Base-by-base conservation (phyloP, 92 coral and sea anemone species). In the Epizoanthus ramosus region DNA sequence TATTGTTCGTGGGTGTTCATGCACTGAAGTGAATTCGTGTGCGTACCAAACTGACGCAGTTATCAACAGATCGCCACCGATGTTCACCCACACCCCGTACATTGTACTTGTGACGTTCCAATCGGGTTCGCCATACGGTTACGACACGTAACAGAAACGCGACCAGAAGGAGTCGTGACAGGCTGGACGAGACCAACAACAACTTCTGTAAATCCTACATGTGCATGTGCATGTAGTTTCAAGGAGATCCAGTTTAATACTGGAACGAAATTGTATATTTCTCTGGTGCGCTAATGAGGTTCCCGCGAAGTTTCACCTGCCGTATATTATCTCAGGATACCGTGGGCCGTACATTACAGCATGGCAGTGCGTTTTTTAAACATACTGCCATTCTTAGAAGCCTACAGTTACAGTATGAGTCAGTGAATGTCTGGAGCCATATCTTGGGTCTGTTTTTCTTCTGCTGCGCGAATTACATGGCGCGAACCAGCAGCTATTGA, bases 391-490 rank as follows among this genome's bases (percentile, higher is more conserved):
- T 28, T 28, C 31, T 28, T 28, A 28, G 2, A 54, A 96, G 98
- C 73, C 43, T 77, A 81, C 18, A 83, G 89, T 50, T 94, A n/a
- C n/a, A n/a, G n/a, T n/a, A 96, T 87, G 99, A 96, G 75, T 91
- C 97, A 28, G 63, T 96, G 21, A 96, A 96, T 63, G 98, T 96
- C 9, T 96, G 99, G 99, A 92, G 93, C 0, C 98, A 94, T 47
- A 58, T 96, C 18, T 43, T 71, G n/a, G 98, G 92, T 33, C 76
- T 86, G 79, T 60, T 89, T 16, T 88, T 79, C 71, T 86, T 94
- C 73, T 79, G 89, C 21, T 41, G 77, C 14, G 61, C 75, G 19
- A 85, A 90, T 31, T 86, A 93, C 13, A 23, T 88, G 15, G 85
- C 92, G 23, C 88, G 95, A 39, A 93, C 98, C 4, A 80, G 80